Base-by-base conservation (phyloP, 2,888 invertebrate species). In the Dryomyza anilis region DNA sequence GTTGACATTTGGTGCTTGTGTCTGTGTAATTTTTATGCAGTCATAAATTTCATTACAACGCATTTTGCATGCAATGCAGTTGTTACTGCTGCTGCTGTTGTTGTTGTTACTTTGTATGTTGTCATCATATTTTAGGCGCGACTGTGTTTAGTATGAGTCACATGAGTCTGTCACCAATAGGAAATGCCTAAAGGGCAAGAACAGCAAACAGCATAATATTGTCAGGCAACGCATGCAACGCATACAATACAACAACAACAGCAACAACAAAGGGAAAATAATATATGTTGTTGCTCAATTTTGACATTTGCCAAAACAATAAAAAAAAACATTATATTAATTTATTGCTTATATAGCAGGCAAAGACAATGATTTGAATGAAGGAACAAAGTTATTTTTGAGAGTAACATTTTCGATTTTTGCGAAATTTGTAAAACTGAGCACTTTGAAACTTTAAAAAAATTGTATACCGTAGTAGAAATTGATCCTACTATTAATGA, bases 1-100 rank as follows among this genome's bases (percentile, higher is more conserved):
- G 21, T 33, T 58, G 43, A 43, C 43, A 29, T 23, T 45, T 29
- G n/a, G 10, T 52, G 21, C 21, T 12, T 30, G 21, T 46, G 12
- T 30, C n/a, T 29, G 45, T 45, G 29, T 27, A n/a, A 27, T 3
- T 46, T 46, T 8, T 45, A 12, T 19, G 45, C 19, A 2, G 27
- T 14, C 45, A 25, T 55, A 39, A 39, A 50, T 50, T 50, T 23
- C 25, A 21, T 50, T n/a, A 23, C 14, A 2, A 50, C 48, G 48
- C 48, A 48, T 48, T 59, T 59, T 30, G 45, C 45, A 48, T 55
- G 59, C 48, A 59, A 59, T 23, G 56, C 36, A 56, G 27, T 52
- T 33, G 33, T 19, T 19, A n/a, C 33, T 30, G 19, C 21, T 48
- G 19, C 8, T 55, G 33, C 10, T 55, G 33, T 27, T 45, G 58